Percentiles rank a stretch among this genome's conserved stretches.
Evolutionary conservation across 1,140 invertebrate species (phyloP).

Genomic region (Papilio polytes): DNA sequence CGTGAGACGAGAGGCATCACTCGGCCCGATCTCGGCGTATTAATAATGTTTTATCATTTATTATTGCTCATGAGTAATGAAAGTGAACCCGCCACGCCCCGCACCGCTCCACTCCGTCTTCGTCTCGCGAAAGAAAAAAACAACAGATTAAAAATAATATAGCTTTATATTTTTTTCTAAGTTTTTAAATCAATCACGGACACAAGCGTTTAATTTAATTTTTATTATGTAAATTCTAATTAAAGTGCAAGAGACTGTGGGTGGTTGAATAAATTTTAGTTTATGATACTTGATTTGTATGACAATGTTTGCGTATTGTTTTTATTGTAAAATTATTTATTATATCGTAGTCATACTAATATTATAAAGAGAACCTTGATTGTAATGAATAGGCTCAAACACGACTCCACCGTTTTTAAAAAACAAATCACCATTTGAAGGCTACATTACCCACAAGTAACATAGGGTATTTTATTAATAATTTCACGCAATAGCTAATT

Average conservation of each 20-base stretch:
- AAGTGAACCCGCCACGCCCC: constrained; percentile 79
- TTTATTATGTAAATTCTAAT: constrained; percentile 72
- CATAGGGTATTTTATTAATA: too few species aligned
- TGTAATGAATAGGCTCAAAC: too few species aligned
- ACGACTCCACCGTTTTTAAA: too few species aligned
- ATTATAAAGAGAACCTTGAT: too few species aligned
- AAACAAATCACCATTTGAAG: too few species aligned
- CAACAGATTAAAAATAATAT: constrained; percentile 61
- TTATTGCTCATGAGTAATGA: constrained; percentile 81
- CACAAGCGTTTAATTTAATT: constrained; percentile 64
- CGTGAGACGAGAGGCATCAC: constrained; percentile 68
- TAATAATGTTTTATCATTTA: constrained; percentile 85
- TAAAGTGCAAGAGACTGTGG: constrained; percentile 54
- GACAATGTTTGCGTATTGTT: background rate
- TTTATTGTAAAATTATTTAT: background rate
- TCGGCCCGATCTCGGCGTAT: constrained; percentile 73
- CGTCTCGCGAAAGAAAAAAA: constrained; percentile 63
- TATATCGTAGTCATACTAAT: background rate
- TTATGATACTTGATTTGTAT: constrained; percentile 15
- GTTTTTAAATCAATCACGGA: constrained; percentile 66
- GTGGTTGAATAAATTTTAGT: constrained; percentile 56
- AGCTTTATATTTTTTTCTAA: constrained; percentile 47
- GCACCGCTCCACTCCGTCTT: constrained; percentile 75
- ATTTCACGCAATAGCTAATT: too few species aligned
- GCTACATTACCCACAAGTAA: too few species aligned